Evolutionary conservation across 2,113 vertebrate genomes (phyloP).

Genomic region (Synodontis membranacea): DNA sequence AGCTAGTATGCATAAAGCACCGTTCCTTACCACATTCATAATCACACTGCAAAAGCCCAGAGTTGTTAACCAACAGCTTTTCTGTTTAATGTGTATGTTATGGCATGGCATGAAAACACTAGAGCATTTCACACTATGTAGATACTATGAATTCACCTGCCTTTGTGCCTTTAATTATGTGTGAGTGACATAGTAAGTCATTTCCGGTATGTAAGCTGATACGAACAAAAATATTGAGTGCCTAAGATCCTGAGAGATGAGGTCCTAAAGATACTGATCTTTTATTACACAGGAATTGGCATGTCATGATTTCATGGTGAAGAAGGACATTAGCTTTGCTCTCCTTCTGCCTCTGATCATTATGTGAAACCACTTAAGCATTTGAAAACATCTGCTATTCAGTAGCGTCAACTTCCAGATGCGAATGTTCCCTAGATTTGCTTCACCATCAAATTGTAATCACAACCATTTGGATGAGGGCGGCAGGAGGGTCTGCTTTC

Average conservation of each 20-base stretch:
- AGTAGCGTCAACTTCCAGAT: slow-evolving; percentile 26
- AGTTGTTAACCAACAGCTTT: neutral
- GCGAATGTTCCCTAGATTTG: neutral
- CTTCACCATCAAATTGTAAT: slow-evolving; percentile 35
- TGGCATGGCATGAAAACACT: neutral
- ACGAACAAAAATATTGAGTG: neutral
- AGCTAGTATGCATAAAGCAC: neutral
- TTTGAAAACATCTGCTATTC: slow-evolving; percentile 13
- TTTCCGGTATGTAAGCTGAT: neutral
- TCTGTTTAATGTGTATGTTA: neutral
- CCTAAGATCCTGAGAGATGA: neutral
- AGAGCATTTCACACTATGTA: neutral
- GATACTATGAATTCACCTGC: neutral
- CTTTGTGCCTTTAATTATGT: neutral
- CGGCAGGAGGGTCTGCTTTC: neutral
- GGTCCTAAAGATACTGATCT: neutral
- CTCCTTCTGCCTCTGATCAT: neutral
- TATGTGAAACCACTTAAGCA: neutral
- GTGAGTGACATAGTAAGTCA: neutral
- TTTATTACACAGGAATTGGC: neutral
- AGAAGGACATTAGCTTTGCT: neutral
- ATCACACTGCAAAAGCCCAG: neutral
- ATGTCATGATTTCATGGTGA: neutral
- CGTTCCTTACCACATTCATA: neutral
- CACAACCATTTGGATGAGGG: neutral